Percentiles rank a stretch among this genome's conserved stretches.
phyloP scores from a whole-genome alignment of 1,140 invertebrate species.

The Drosophila truncata region DNA sequence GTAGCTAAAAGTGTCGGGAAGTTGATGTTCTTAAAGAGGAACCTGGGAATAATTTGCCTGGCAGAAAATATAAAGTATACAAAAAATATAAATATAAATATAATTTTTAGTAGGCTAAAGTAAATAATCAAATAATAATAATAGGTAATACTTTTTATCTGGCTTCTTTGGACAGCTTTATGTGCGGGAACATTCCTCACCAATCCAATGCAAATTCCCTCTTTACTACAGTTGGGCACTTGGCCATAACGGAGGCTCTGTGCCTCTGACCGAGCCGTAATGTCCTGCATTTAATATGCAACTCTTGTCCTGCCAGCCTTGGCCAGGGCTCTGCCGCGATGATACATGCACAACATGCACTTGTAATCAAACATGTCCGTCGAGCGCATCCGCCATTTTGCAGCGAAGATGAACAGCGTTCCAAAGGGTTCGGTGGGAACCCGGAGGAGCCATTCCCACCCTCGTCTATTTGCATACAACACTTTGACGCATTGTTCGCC shows the following conservation, averaged over 20 bases:
- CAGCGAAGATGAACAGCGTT: conserved; percentile 12
- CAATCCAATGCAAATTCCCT: neutral
- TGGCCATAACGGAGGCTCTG: neutral
- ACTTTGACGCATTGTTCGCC: conserved; percentile 18
- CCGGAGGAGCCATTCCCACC: neutral
- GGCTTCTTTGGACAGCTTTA: too few species aligned
- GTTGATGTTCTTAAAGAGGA: neutral
- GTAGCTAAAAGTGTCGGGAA: neutral
- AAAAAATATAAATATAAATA: too few species aligned
- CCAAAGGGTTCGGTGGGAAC: neutral
- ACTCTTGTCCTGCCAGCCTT: conserved; percentile 12
- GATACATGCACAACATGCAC: conserved; percentile 24
- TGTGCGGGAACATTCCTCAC: neutral
- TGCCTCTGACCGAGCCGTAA: conserved; percentile 1
- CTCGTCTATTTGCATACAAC: conserved; percentile 12
- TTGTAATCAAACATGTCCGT: conserved; percentile 23
- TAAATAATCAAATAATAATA: too few species aligned
- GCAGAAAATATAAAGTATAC: too few species aligned
- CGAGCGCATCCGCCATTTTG: conserved; percentile 12
- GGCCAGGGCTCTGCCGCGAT: conserved; percentile 14
- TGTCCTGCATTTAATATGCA: conserved; percentile 19
- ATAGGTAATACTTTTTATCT: too few species aligned
- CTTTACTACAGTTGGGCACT: neutral
- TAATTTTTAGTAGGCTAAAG: too few species aligned
- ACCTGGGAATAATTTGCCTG: neutral